Base-by-base conservation (phyloP, 2,113 vertebrate species). In the Merops nubicus region DNA sequence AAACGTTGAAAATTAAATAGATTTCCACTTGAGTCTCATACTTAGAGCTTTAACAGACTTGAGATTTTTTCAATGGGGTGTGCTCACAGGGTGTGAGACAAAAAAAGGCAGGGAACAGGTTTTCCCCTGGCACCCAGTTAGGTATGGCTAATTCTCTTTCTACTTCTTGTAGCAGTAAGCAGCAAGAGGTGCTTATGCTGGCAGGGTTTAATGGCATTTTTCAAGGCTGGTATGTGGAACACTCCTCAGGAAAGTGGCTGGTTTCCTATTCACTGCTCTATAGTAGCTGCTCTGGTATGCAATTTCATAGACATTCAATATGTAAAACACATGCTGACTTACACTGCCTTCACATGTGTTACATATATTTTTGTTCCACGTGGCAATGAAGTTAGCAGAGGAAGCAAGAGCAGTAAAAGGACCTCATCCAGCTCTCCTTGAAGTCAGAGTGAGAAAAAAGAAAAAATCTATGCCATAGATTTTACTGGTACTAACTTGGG, bases 251-350 rank as follows among this genome's bases (percentile, higher is more conserved):
- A 74, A 63, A 84, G 88, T 19, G 5, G 90, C 93, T 92, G 92
- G 85, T 68, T 91, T 86, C 75, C 85, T 90, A 9, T 54, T 48
- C 40, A 12, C 64, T 90, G 28, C 64, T 81, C 79, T 85, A 34
- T 72, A 88, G 91, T 29, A 77, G 93, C 67, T 83, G 79, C 91
- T 88, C 68, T 88, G 92, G 72, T 64, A 90, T 95, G 96, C 22
- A 62, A 51, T n/a, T 85, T 59, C 85, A 64, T 25, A 92, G 91
- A 48, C 93, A 81, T 45, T 40, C 92, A 89, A 91, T 78, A 92
- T 81, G 90, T 94, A 78, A 94, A 96, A 93, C 96, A 96, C 69
- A 96, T 87, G 96, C 92, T 91, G 94, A n/a, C 76, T 93, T 81
- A 72, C 38, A 81, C 36, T 53, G 83, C 6, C 76, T 79, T 84